Conservation (phyloP, 2,113 vertebrate species). For the Turnix velox region DNA sequence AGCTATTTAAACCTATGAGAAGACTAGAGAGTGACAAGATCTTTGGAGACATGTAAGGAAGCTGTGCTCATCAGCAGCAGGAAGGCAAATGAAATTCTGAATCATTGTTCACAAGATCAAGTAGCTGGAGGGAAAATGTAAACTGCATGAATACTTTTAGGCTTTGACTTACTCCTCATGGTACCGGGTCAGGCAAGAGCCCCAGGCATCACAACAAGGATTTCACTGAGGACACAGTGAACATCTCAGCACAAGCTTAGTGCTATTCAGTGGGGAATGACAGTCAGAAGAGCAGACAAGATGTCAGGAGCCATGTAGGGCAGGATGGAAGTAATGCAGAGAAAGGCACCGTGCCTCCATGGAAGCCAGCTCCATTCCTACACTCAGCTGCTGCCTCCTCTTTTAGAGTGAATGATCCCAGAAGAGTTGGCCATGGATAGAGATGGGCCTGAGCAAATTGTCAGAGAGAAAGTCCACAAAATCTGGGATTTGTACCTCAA, state of each 20-base stretch:
- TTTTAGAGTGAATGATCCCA: not conserved
- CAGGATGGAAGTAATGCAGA: not conserved
- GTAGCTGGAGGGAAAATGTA: not conserved
- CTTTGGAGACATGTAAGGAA: not conserved
- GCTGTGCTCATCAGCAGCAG: not conserved
- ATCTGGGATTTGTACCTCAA: not conserved
- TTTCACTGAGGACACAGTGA: not conserved
- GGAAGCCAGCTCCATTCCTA: not conserved
- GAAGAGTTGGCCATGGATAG: not conserved
- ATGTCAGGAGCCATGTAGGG: accelerated
- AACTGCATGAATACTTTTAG: not conserved
- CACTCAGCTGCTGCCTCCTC: not conserved
- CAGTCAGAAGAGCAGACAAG: not conserved
- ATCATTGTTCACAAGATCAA: not conserved
- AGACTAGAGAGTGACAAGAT: not conserved
- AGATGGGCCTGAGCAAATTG: not conserved
- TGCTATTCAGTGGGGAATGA: not conserved
- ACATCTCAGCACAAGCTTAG: not conserved
- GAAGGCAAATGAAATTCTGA: not conserved
- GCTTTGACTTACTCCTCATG: not conserved
- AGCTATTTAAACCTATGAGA: not conserved
- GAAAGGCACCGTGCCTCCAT: accelerated
- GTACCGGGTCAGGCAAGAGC: not conserved
- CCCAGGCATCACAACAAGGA: accelerated
- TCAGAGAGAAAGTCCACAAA: not conserved